These are phyloP conservation scores for Lobophora halterata DNA, from an alignment of 2,888 invertebrate species.

Conservation along the genomic window DNA sequence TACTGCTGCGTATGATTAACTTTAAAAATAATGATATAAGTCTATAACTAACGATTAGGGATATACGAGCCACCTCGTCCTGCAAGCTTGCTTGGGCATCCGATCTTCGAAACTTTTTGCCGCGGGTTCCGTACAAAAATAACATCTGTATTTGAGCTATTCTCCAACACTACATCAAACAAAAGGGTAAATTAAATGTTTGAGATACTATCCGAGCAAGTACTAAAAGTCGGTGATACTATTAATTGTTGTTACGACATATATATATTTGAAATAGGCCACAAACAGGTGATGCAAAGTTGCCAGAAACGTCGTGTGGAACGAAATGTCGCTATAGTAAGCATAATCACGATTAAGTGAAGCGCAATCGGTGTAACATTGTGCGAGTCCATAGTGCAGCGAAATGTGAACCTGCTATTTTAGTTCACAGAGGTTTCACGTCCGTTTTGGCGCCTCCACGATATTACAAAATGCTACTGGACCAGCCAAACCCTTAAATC, in stretches of 20 bases:
- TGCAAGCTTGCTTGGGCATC: conserved; percentile 37
- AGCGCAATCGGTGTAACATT: conserved; percentile 41
- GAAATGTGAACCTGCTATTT: conserved; percentile 36
- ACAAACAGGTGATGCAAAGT: conserved; percentile 32
- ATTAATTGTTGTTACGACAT: conserved; percentile 41
- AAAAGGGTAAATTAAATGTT: conserved; percentile 1
- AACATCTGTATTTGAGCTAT: conserved; percentile 13
- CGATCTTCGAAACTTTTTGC: conserved; percentile 23
- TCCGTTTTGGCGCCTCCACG: conserved; percentile 36
- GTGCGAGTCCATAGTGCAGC: conserved; percentile 29
- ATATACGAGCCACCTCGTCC: conserved; percentile 41
- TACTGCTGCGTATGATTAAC: conserved; percentile 76
- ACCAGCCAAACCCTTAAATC: conserved; percentile 48
- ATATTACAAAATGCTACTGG: conserved; percentile 40
- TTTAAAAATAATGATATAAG: conserved; percentile 78
- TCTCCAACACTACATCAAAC: conserved; percentile 7
- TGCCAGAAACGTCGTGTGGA: conserved; percentile 1
- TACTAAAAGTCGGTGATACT: conserved; percentile 39
- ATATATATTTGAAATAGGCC: conserved; percentile 46
- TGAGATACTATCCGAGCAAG: no score
- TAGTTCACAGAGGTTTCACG: conserved; percentile 40
- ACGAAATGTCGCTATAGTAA: conserved; percentile 36
- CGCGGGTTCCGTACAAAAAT: conserved; percentile 36
- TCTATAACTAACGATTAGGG: conserved; percentile 65
- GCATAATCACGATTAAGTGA: conserved; percentile 44